phyloP scores from a whole-genome alignment of 1,140 invertebrate genomes.

The Pantala flavescens region DNA sequence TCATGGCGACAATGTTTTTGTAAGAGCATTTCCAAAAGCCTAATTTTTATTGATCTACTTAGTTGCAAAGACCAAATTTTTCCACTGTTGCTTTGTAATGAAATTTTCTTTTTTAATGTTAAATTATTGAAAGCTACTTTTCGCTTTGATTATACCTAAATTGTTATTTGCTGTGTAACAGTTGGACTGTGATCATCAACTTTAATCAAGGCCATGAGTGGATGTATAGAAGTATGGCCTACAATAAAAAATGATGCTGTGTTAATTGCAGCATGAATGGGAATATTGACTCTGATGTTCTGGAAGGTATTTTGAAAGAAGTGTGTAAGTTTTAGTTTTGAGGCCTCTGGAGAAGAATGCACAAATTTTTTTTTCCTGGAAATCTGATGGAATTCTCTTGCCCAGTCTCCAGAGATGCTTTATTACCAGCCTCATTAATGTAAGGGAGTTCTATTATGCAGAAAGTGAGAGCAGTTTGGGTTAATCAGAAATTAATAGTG shows the following conservation, averaged over 20 bases:
- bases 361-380: neutral
- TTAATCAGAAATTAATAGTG: neutral
- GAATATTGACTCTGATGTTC: neutral
- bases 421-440: neutral
- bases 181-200: neutral
- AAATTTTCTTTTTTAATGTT: neutral
- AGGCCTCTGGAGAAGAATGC: neutral
- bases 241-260: neutral
- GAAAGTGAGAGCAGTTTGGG: neutral
- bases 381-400: neutral
- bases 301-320: neutral
- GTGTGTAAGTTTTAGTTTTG: neutral
- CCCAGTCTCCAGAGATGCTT: neutral
- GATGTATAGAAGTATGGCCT: neutral
- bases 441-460: neutral
- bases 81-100: neutral
- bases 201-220: neutral
- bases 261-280: neutral
- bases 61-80: neutral
- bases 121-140: neutral
- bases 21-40: neutral
- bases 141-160: neutral
- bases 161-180: slow-evolving; percentile 10
- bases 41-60: no score
- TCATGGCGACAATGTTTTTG: neutral